Percentiles rank a stretch among this genome's conserved stretches.
These are phyloP conservation scores for Drosophila anomelani DNA, from an alignment of 2,888 invertebrate genomes.

Conservation along the genomic window DNA sequence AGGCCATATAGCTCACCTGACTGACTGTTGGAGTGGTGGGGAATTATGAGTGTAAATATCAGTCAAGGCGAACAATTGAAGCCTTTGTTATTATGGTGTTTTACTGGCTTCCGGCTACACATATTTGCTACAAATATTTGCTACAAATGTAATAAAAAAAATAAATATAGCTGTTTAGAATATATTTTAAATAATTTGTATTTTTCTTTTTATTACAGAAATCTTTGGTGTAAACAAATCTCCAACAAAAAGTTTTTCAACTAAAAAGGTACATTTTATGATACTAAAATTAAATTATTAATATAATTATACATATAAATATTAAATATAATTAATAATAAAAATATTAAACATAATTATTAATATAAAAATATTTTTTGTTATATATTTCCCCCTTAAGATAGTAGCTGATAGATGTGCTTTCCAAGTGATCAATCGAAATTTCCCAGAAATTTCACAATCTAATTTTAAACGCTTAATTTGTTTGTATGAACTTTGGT, in stretches of 20 bases:
- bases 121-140: constrained; percentile 1
- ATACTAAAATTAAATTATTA: background rate
- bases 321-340: too few species aligned
- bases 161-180: background rate
- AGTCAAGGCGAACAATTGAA: constrained; percentile 1
- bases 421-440: constrained; percentile 15
- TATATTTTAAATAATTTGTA: background rate
- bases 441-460: constrained; percentile 11
- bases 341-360: too few species aligned
- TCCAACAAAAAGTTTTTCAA: background rate
- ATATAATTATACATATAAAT: background rate
- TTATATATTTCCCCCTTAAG: background rate
- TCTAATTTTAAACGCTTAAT: constrained; percentile 16
- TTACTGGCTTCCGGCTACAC: background rate
- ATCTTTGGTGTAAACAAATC: constrained; percentile 5
- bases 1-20: constrained; percentile 12
- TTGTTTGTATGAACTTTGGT: constrained; percentile 38
- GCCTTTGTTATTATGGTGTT: background rate
- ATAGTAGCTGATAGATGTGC: background rate
- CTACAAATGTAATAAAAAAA: too few species aligned
- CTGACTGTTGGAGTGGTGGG: constrained; percentile 2
- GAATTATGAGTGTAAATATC: constrained; percentile 8
- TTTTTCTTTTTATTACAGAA: constrained; percentile 4
- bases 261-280: constrained; percentile 1
- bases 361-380: background rate